Evolutionary conservation across 2,113 vertebrate genomes (phyloP), one percentile per base, ranked within the genome.

Genomic region (Callorhinus ursinus): DNA sequence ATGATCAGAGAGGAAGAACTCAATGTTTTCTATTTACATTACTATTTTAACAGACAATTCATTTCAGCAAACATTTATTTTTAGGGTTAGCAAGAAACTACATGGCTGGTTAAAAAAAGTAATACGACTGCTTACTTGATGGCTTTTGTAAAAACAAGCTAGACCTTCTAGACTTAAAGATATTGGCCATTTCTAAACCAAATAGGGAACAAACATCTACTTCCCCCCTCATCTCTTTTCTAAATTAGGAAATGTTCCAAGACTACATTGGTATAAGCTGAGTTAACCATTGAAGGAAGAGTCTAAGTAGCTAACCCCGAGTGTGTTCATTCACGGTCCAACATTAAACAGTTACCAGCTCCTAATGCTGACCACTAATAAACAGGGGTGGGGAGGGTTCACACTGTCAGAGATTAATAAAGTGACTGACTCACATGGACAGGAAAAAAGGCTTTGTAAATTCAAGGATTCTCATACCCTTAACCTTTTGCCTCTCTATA

Each of bases 211-310:
- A 53, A 88, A 93, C 22, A 85, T 82, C 63, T 89, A 28, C 19
- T 76, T 77, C 42, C 5, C 42, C 5, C 61, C 28, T 55, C n/a
- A 14, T 39, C 46, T 65, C 21, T 67, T 79, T 72, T 61, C 84
- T 90, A 93, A 92, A 71, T 49, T 84, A 92, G 63, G 42, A 95
- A 86, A 95, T 79, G 67, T 57, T 55, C 24, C 24, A 94, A 31
- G 55, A 55, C 55, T 79, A 42, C 24, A 71, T 11, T 77, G 18
- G 81, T 69, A 63, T 46, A 59, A 90, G 31, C 39, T 74, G 28
- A 46, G 15, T 79, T 84, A 53, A 74, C 90, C 49, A 42, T 12
- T 77, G 18, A 51, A 85, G 76, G 18, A 51, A 85, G 76, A 76
- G 26, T 13, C 46, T 88, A 88, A 90, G 87, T 1, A 76, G n/a